A percentile compares a stretch with the other conserved stretches of the same genome.
Evolutionary conservation across 2,888 invertebrate genomes (phyloP).

Genomic region (Acleris emargana): DNA sequence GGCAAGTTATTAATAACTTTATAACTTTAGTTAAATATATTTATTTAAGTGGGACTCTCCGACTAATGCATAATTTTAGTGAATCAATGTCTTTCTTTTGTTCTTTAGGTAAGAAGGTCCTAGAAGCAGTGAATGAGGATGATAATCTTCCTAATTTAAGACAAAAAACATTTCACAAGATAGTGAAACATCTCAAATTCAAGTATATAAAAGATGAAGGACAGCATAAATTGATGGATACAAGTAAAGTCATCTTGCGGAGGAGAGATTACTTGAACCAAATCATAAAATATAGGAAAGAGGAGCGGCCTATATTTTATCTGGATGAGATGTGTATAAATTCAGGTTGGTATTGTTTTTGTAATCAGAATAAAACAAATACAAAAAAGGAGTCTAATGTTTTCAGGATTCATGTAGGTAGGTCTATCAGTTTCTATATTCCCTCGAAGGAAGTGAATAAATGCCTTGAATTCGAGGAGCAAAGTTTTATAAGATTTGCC

Average conservation of each 20-base stretch:
- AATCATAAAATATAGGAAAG: background rate
- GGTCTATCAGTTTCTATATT: too few species aligned
- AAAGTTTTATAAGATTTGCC: too few species aligned
- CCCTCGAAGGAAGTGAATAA: too few species aligned
- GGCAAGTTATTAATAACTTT: too few species aligned
- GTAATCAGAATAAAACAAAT: too few species aligned
- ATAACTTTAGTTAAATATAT: too few species aligned
- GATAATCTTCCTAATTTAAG: background rate
- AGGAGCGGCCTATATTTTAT: background rate
- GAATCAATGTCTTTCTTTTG: too few species aligned
- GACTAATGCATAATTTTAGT: too few species aligned
- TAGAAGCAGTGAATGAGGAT: background rate
- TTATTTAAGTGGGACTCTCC: too few species aligned
- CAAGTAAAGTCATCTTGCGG: background rate
- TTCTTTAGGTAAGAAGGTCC: background rate
- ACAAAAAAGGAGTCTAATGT: too few species aligned
- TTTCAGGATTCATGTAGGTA: too few species aligned
- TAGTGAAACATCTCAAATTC: background rate
- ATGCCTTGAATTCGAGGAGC: too few species aligned
- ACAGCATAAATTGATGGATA: background rate
- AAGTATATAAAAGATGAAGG: background rate
- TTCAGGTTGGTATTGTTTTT: background rate
- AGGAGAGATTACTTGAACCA: background rate
- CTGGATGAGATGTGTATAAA: background rate
- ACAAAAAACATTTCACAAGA: background rate